A percentile compares a stretch with the other conserved stretches of the same genome.
phyloP scores from a whole-genome alignment of 2,888 invertebrate species.

The Limnephilus rhombicus region DNA sequence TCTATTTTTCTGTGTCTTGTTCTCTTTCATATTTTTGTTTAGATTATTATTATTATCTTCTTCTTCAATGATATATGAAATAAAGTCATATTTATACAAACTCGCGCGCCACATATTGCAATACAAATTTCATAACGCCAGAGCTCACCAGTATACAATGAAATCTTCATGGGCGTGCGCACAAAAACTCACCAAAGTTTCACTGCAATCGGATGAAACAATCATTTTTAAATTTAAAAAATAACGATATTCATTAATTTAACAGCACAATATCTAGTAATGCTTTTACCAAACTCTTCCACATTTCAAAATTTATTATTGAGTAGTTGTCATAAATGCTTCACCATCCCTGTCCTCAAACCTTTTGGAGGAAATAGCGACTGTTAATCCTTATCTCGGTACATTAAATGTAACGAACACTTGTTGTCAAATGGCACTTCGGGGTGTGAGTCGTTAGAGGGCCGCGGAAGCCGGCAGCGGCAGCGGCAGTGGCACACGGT shows the following conservation, averaged over 20 bases:
- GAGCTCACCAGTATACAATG: too few species aligned
- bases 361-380: not conserved
- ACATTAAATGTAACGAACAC: conserved; percentile 25
- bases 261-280: not conserved
- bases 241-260: not conserved
- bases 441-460: not conserved
- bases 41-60: too few species aligned
- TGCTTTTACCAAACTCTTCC: not conserved
- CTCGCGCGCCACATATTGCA: too few species aligned
- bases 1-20: too few species aligned
- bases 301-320: not conserved
- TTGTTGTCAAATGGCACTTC: conserved; percentile 1
- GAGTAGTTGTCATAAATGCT: not conserved
- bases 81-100: too few species aligned
- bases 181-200: too few species aligned
- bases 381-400: conserved; percentile 18
- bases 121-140: too few species aligned
- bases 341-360: not conserved
- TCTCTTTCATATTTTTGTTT: too few species aligned
- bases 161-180: too few species aligned
- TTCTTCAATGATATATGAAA: too few species aligned
- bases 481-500: not conserved
- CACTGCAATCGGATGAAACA: too few species aligned
- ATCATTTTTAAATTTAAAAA: not conserved
- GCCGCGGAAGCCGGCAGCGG: not conserved